These are phyloP conservation scores for Neomorphus geoffroyi DNA, from an alignment of 2,797 vertebrate genomes.

Conservation along the genomic window DNA sequence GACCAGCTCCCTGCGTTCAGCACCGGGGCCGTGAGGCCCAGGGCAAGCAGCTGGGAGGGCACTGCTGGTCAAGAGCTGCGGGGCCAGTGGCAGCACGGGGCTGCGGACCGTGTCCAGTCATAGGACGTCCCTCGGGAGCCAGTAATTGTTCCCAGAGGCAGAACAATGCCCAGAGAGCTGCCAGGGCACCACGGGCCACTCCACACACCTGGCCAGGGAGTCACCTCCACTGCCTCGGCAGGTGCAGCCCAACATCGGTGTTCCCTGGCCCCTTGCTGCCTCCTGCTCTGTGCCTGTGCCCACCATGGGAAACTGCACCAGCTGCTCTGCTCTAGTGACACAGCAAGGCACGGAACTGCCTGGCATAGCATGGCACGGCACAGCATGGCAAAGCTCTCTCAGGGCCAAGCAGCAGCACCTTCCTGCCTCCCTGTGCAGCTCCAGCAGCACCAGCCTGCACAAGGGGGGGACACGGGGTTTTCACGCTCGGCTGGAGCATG, in stretches of 20 bases:
- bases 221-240: background rate
- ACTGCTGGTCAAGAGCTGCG: accelerated
- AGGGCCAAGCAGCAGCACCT: background rate
- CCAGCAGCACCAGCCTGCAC: background rate
- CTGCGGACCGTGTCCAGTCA: constrained; percentile 28
- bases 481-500: background rate
- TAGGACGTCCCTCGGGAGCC: background rate
- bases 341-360: too few relatives aligned
- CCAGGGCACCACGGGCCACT: constrained; percentile 40
- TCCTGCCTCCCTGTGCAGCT: accelerated
- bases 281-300: background rate
- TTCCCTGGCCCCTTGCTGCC: background rate
- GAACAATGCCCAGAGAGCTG: constrained; percentile 52
- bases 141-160: background rate
- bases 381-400: accelerated
- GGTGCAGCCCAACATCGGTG: accelerated
- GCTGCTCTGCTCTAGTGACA: background rate
- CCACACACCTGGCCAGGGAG: background rate
- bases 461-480: background rate
- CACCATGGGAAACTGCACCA: accelerated
- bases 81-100: background rate
- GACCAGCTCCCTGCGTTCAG: background rate
- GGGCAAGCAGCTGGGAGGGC: background rate
- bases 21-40: accelerated
- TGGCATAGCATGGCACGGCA: accelerated